A percentile compares a stretch with the other conserved stretches of the same genome.
Conservation (phyloP, 1,140 invertebrate genomes). For the Aphelinus atriplicis region DNA sequence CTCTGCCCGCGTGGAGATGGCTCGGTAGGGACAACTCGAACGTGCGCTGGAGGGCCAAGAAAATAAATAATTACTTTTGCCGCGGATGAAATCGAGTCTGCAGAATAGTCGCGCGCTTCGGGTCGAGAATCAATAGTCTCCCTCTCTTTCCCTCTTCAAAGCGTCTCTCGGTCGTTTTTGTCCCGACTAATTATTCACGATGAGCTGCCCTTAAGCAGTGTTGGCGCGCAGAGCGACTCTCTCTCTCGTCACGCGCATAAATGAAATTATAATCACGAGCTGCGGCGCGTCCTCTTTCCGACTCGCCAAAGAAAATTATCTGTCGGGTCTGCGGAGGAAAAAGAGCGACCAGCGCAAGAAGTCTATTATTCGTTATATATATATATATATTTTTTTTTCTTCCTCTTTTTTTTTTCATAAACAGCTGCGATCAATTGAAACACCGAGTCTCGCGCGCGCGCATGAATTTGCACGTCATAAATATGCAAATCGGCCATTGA, state of each 20-base stretch:
- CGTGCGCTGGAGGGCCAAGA: too few relatives aligned
- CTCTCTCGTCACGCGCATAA: slow-evolving; percentile 14
- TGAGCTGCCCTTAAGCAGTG: slow-evolving; percentile 2
- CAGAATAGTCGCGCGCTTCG: not conserved
- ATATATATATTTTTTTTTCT: not conserved
- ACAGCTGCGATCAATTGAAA: slow-evolving; percentile 25
- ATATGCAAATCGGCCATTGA: slow-evolving; percentile 13
- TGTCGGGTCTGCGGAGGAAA: not conserved
- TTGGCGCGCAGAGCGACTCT: not conserved
- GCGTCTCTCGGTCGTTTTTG: not conserved
- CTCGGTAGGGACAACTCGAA: too few relatives aligned
- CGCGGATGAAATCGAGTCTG: slow-evolving; percentile 52
- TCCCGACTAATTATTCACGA: slow-evolving; percentile 27
- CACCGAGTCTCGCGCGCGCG: not conserved
- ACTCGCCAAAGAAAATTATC: slow-evolving; percentile 27
- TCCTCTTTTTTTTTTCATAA: slow-evolving; percentile 9
- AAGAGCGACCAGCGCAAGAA: not conserved
- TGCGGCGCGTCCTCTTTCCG: not conserved
- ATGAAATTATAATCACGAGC: slow-evolving; percentile 29
- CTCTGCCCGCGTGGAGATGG: too few relatives aligned
- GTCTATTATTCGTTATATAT: slow-evolving; percentile 19
- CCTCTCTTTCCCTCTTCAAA: not conserved
- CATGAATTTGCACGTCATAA: slow-evolving; percentile 24
- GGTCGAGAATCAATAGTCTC: slow-evolving; percentile 1
- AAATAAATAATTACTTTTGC: not conserved